phyloP scores from a whole-genome alignment of 2,888 invertebrate genomes.

The Pantelozetes paolii region DNA sequence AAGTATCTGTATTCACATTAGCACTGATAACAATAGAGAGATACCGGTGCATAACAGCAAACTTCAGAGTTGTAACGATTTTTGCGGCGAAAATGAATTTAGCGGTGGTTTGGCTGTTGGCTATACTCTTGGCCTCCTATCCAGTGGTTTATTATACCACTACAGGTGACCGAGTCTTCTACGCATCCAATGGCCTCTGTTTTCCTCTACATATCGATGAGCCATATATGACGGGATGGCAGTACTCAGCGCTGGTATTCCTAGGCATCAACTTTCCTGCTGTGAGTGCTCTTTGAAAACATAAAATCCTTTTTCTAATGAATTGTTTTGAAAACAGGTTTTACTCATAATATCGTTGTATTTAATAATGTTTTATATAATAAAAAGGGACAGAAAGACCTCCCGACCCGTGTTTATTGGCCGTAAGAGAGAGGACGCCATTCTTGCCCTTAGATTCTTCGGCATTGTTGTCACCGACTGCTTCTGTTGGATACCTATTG shows the following conservation, averaged over 20 bases:
- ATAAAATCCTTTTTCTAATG: too few relatives aligned
- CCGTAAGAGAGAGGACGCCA: slow-evolving; percentile 57
- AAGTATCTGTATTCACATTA: slow-evolving; percentile 65
- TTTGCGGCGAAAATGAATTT: slow-evolving; percentile 56
- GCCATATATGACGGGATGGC: slow-evolving; percentile 64
- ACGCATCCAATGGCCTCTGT: slow-evolving; percentile 58
- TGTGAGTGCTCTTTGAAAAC: slow-evolving; percentile 35
- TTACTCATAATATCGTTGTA: slow-evolving; percentile 56
- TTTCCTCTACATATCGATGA: slow-evolving; percentile 68
- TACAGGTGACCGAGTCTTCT: slow-evolving; percentile 44
- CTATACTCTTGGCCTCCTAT: slow-evolving; percentile 61
- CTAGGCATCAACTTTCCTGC: slow-evolving; percentile 61
- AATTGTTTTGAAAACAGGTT: slow-evolving; percentile 6
- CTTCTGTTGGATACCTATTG: slow-evolving; percentile 65
- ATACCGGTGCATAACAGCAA: slow-evolving; percentile 51
- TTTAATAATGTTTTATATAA: slow-evolving; percentile 62
- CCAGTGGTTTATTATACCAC: slow-evolving; percentile 61
- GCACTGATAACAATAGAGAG: slow-evolving; percentile 67
- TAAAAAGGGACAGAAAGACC: slow-evolving; percentile 59
- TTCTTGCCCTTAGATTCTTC: slow-evolving; percentile 65
- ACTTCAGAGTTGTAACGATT: slow-evolving; percentile 45
- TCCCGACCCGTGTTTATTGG: slow-evolving; percentile 45
- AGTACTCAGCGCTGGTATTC: slow-evolving; percentile 67
- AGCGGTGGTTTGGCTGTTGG: slow-evolving; percentile 61
- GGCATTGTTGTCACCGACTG: slow-evolving; percentile 62